Conservation (phyloP, 2,113 vertebrate species). For the Plectropomus leopardus region DNA sequence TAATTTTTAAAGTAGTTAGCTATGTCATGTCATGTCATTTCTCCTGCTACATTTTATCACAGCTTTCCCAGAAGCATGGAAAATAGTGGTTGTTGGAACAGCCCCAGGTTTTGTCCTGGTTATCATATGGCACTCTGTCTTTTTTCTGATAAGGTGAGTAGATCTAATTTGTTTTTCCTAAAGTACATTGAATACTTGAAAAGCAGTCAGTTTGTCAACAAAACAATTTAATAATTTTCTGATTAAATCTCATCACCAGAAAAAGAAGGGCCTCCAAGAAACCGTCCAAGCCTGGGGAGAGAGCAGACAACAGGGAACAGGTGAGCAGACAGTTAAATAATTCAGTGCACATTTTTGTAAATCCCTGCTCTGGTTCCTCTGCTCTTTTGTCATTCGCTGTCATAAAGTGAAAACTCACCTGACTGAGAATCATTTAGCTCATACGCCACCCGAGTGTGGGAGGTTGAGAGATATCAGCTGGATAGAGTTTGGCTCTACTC, state of each 20-base stretch:
- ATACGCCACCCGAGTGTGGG: too few species aligned
- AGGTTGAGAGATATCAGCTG: too few species aligned
- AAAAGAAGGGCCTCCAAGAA: background rate
- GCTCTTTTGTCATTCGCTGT: too few species aligned
- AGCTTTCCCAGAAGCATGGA: background rate
- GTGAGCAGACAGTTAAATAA: constrained; percentile 10
- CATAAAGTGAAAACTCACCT: too few species aligned
- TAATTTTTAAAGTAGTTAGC: too few species aligned
- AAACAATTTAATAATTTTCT: background rate
- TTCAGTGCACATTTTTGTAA: background rate
- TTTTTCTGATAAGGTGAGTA: constrained; percentile 2
- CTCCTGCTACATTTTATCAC: background rate
- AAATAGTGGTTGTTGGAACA: background rate
- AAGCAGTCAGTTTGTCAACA: background rate
- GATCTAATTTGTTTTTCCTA: background rate
- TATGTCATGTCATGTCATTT: too few species aligned
- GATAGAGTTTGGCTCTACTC: too few species aligned
- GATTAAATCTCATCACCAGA: background rate
- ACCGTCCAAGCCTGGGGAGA: background rate
- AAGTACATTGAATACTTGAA: background rate
- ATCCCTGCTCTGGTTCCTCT: too few species aligned
- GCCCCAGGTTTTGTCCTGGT: background rate
- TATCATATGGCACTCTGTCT: background rate
- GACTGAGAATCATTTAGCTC: too few species aligned
- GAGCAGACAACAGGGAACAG: constrained; percentile 2